Percentiles rank a stretch among this genome's conserved stretches.
These are phyloP conservation scores for Amphipyra berbera DNA, from an alignment of 2,888 invertebrate species.

Conservation along the genomic window DNA sequence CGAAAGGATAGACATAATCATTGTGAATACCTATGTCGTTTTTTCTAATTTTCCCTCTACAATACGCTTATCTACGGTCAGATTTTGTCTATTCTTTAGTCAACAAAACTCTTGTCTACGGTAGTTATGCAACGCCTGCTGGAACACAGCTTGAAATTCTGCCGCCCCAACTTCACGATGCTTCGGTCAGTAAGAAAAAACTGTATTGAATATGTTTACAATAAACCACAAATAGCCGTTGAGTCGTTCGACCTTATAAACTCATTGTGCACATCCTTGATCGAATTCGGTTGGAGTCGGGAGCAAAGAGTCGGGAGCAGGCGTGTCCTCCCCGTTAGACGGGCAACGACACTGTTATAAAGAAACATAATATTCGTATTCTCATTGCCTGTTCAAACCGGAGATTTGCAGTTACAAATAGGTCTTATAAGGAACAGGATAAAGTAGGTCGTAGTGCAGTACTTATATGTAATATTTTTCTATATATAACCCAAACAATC, in stretches of 20 bases:
- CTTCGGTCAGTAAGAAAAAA: too few species aligned
- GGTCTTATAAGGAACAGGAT: slow-evolving; percentile 6
- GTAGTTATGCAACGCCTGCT: too few species aligned
- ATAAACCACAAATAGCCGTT: slow-evolving; percentile 48
- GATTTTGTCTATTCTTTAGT: too few species aligned
- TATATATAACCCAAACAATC: too few species aligned
- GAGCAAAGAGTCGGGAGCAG: slow-evolving; percentile 40
- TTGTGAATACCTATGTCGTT: too few species aligned
- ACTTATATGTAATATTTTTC: background rate
- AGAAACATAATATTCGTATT: slow-evolving; percentile 26
- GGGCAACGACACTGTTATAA: slow-evolving; percentile 57
- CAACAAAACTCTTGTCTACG: too few species aligned
- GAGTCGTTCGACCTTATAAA: slow-evolving; percentile 74
- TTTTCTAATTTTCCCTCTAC: too few species aligned
- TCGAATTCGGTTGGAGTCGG: slow-evolving; percentile 67
- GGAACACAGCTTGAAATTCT: too few species aligned
- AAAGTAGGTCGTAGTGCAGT: slow-evolving; percentile 4
- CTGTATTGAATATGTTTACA: slow-evolving; percentile 37
- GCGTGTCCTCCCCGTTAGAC: slow-evolving; percentile 57
- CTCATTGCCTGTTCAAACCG: slow-evolving; percentile 44
- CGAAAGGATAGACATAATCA: too few species aligned
- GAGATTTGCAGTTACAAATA: slow-evolving; percentile 40
- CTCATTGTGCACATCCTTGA: slow-evolving; percentile 76
- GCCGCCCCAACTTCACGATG: too few species aligned
- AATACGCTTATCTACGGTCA: too few species aligned